phyloP scores from a whole-genome alignment of 2,797 vertebrate genomes.

The Ibycter americanus region DNA sequence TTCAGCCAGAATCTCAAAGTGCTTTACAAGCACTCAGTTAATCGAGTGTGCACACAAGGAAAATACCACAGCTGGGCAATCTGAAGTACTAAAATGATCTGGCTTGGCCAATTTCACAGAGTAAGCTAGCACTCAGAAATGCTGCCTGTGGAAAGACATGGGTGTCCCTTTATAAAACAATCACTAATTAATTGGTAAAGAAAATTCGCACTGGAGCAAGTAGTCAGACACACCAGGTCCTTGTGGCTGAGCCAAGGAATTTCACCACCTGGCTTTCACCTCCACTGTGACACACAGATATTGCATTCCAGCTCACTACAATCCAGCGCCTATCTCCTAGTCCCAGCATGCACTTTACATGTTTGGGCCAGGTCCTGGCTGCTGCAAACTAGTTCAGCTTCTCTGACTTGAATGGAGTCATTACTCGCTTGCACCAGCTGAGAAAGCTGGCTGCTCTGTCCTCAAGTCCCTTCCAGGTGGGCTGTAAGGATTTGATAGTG shows the following conservation, averaged over 20 bases:
- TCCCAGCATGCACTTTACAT: neutral
- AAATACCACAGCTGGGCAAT: neutral
- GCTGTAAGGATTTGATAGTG: neutral
- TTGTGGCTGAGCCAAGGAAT: slow-evolving; percentile 19
- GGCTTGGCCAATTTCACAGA: neutral
- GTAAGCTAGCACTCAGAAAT: neutral
- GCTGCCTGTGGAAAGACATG: neutral
- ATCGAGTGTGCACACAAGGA: neutral
- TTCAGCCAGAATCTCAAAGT: slow-evolving; percentile 14
- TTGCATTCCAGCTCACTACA: neutral
- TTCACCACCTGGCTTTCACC: slow-evolving; percentile 18
- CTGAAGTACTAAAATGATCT: neutral
- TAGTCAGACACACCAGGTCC: neutral
- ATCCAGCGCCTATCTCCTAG: neutral
- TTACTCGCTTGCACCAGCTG: neutral
- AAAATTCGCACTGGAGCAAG: slow-evolving; percentile 16
- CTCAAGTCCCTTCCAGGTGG: neutral
- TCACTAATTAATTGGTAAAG: neutral
- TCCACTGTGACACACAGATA: neutral
- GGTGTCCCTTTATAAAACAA: neutral
- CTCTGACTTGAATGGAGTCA: neutral
- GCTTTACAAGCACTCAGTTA: slow-evolving; percentile 11
- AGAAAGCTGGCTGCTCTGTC: neutral
- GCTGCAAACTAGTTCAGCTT: neutral
- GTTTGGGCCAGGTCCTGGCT: neutral